Percentiles rank a stretch among this genome's conserved stretches.
phyloP scores from a whole-genome alignment of 2,797 vertebrate species.

The Syngnathus acus region DNA sequence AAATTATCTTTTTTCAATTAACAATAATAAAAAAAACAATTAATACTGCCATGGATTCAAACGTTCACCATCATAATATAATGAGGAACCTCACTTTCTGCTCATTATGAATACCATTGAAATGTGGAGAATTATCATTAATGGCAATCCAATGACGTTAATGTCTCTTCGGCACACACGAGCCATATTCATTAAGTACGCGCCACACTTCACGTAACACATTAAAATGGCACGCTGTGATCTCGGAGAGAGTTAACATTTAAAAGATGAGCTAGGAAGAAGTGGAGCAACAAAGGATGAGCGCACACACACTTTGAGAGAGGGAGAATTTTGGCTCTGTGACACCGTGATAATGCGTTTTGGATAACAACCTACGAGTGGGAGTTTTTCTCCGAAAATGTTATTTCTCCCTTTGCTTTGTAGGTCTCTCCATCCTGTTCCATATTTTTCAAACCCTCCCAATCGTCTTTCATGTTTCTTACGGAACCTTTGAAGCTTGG shows the following conservation, averaged over 20 bases:
- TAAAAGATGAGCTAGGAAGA: neutral
- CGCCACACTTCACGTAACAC: neutral
- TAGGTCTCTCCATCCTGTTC: slow-evolving; percentile 33
- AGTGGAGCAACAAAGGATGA: neutral
- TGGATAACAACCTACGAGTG: slow-evolving; percentile 31
- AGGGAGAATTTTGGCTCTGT: slow-evolving; percentile 15
- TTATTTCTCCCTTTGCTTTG: slow-evolving; percentile 13
- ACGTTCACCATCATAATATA: neutral
- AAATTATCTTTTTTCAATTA: too few relatives aligned
- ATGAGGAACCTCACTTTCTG: neutral
- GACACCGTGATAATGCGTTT: slow-evolving; percentile 16
- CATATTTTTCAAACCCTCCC: slow-evolving; percentile 7
- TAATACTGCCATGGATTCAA: neutral
- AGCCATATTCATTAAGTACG: neutral
- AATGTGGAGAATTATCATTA: neutral
- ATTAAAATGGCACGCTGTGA: neutral
- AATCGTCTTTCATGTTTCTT: neutral
- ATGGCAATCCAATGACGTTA: neutral
- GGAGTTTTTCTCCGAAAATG: slow-evolving; percentile 22
- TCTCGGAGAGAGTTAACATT: neutral
- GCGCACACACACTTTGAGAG: neutral
- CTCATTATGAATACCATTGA: neutral
- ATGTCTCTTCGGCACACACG: neutral
- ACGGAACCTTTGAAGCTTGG: neutral
- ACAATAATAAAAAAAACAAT: neutral